A percentile compares a stretch with the other conserved stretches of the same genome.
Conservation (phyloP, 2,888 invertebrate species). For the Smittia sp. region DNA sequence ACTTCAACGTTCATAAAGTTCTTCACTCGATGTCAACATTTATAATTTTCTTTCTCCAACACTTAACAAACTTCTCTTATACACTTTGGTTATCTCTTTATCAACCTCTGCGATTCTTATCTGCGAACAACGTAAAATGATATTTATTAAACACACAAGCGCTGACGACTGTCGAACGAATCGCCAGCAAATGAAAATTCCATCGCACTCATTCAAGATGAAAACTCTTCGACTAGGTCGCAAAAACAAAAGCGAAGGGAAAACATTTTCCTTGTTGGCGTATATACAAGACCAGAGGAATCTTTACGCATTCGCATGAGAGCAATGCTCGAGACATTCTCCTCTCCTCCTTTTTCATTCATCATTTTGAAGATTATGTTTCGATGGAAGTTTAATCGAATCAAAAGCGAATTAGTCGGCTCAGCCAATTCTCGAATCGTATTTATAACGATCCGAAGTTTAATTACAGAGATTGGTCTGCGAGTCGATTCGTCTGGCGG, state of each 20-base stretch:
- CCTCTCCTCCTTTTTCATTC: conserved; percentile 32
- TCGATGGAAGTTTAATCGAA: conserved; percentile 38
- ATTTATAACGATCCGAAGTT: background rate
- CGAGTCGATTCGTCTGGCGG: background rate
- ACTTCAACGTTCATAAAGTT: conserved; percentile 19
- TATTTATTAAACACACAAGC: background rate
- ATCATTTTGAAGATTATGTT: conserved; percentile 28
- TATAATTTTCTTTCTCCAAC: background rate
- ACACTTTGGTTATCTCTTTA: background rate
- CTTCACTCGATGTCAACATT: background rate
- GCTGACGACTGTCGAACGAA: background rate
- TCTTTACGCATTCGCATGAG: conserved; percentile 40
- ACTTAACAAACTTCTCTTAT: conserved; percentile 7
- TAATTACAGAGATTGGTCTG: background rate
- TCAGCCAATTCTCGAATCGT: background rate
- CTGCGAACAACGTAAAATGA: background rate
- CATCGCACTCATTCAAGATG: conserved; percentile 16
- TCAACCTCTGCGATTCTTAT: conserved; percentile 8
- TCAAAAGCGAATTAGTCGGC: conserved; percentile 17
- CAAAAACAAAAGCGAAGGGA: background rate
- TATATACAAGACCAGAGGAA: conserved; percentile 1
- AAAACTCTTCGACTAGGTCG: conserved; percentile 29
- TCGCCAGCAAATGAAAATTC: conserved; percentile 1
- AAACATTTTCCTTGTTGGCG: conserved; percentile 19
- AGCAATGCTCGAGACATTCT: conserved; percentile 34